These are phyloP conservation scores for Prinia subflava DNA, from an alignment of 2,113 vertebrate species.

Conservation along the genomic window DNA sequence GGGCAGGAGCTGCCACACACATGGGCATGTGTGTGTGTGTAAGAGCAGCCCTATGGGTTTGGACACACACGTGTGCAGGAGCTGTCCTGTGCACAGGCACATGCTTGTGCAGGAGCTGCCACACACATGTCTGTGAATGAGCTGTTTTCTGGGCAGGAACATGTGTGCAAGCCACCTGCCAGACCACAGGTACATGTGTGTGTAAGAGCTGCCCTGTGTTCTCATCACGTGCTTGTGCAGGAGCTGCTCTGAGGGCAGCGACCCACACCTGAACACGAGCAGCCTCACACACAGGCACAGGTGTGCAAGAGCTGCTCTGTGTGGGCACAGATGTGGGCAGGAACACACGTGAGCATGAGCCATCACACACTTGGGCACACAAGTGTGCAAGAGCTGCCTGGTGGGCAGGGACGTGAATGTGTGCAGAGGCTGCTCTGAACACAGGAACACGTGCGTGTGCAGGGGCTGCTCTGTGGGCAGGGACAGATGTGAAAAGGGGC, in stretches of 20 bases:
- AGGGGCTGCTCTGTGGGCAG: neutral
- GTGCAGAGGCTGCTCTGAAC: neutral
- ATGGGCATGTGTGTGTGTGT: neutral
- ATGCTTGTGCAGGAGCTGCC: neutral
- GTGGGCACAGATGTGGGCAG: neutral
- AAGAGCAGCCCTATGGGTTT: neutral
- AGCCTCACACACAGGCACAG: neutral
- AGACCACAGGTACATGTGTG: neutral
- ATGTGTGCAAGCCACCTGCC: too few species aligned
- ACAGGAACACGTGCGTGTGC: neutral
- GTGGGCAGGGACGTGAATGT: neutral
- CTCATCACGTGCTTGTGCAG: too few species aligned
- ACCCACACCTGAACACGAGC: too few species aligned
- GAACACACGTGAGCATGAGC: neutral
- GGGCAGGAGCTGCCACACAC: neutral
- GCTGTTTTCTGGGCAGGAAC: neutral
- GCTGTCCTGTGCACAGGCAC: neutral
- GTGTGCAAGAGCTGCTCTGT: neutral
- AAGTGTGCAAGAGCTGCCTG: neutral
- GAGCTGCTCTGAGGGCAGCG: neutral
- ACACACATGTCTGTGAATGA: neutral
- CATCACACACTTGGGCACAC: neutral
- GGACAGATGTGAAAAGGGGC: neutral
- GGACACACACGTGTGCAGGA: neutral
- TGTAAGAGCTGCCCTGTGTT: neutral